These are phyloP conservation scores for Glyptemys insculpta DNA, from an alignment of 2,797 vertebrate genomes.

Conservation along the genomic window DNA sequence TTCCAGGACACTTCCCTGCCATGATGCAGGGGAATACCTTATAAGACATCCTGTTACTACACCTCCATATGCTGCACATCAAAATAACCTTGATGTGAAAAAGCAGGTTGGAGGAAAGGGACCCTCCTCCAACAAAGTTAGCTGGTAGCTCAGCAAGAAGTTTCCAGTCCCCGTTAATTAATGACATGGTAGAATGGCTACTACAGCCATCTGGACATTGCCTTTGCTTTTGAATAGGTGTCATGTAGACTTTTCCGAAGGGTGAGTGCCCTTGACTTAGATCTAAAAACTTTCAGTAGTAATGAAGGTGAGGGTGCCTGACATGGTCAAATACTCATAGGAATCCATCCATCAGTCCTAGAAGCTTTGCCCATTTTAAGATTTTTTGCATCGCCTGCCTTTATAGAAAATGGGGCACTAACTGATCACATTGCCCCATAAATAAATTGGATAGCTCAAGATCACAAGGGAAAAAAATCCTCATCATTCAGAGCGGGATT, in stretches of 20 bases:
- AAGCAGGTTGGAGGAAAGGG: not conserved
- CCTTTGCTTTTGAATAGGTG: not conserved
- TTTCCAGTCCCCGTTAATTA: not conserved
- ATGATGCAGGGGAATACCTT: not conserved
- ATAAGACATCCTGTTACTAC: not conserved
- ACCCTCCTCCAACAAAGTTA: not conserved
- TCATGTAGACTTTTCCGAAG: not conserved
- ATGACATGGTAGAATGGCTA: not conserved
- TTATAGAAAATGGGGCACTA: not conserved
- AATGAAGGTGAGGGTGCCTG: not conserved
- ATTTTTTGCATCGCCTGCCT: not conserved
- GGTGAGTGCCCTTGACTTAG: not conserved
- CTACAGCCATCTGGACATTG: not conserved
- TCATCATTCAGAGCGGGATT: slow-evolving; percentile 32
- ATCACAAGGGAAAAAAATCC: slow-evolving; percentile 12
- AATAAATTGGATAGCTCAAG: slow-evolving; percentile 34
- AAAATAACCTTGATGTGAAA: not conserved
- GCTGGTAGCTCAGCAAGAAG: not conserved
- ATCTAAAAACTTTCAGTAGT: too few species aligned
- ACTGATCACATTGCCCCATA: slow-evolving; percentile 2
- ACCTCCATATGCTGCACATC: not conserved
- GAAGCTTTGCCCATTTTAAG: not conserved
- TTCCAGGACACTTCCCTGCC: not conserved
- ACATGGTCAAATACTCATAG: not conserved
- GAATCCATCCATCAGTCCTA: not conserved